These are phyloP conservation scores for Eubasilissa regina DNA, from an alignment of 1,140 invertebrate genomes.

Conservation along the genomic window DNA sequence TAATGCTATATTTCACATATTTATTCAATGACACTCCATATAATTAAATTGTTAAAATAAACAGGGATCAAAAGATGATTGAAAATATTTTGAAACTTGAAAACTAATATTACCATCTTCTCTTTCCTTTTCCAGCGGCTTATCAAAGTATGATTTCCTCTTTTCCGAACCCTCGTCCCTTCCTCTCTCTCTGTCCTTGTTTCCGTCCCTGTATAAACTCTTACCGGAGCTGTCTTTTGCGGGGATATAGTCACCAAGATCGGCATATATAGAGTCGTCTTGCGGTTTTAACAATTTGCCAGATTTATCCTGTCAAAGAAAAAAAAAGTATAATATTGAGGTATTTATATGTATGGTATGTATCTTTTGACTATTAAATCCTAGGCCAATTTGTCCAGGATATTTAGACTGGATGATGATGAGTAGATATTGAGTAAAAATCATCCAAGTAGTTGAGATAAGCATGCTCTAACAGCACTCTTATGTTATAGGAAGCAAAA, in stretches of 20 bases:
- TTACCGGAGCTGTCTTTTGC: slow-evolving; percentile 62
- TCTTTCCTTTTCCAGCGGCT: slow-evolving; percentile 69
- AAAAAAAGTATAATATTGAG: slow-evolving; percentile 13
- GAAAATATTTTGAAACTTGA: background rate
- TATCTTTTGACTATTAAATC: background rate
- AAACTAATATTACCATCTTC: slow-evolving; percentile 62
- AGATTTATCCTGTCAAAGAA: slow-evolving; percentile 64
- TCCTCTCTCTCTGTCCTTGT: slow-evolving; percentile 58
- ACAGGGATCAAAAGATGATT: no score
- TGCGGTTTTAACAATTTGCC: slow-evolving; percentile 62
- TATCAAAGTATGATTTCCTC: slow-evolving; percentile 74
- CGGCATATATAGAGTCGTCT: slow-evolving; percentile 93
- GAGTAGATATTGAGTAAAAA: no score
- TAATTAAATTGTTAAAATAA: no score
- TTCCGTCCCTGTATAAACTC: slow-evolving; percentile 62
- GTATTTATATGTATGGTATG: background rate
- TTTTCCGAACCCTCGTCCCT: slow-evolving; percentile 61
- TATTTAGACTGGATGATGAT: no score
- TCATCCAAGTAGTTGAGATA: no score
- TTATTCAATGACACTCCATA: no score
- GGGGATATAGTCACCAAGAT: slow-evolving; percentile 93
- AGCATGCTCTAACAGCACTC: no score
- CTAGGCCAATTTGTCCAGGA: no score
- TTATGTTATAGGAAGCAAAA: no score
- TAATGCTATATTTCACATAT: background rate